Evolutionary conservation across 2,888 invertebrate genomes (phyloP).

Genomic region (Ephialtes manifestator): DNA sequence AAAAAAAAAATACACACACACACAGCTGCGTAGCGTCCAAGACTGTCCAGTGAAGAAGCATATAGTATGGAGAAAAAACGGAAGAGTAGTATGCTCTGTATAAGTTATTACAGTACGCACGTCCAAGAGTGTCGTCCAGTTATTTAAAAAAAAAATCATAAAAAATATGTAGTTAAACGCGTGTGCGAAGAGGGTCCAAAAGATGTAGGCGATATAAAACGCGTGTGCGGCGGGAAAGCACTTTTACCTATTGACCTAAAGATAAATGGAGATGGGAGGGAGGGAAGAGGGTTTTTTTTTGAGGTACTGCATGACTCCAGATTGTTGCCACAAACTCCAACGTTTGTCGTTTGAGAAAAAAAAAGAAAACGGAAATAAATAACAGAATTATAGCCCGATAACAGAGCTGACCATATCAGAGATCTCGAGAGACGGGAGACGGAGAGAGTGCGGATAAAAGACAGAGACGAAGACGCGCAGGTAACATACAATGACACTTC

Average conservation of each 20-base stretch:
- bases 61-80: slow-evolving; percentile 60
- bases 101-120: slow-evolving; percentile 79
- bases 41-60: slow-evolving; percentile 67
- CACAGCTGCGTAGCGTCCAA: slow-evolving; percentile 74
- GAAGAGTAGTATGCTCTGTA: slow-evolving; percentile 71
- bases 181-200: slow-evolving; percentile 78
- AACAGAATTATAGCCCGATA: slow-evolving; percentile 44
- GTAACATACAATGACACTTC: slow-evolving; percentile 27
- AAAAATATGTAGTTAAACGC: slow-evolving; percentile 69
- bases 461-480: background rate
- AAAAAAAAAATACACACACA: slow-evolving; percentile 26
- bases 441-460: slow-evolving; percentile 7
- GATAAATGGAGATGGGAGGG: background rate
- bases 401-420: slow-evolving; percentile 61
- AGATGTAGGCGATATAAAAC: slow-evolving; percentile 73
- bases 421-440: slow-evolving; percentile 48
- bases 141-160: slow-evolving; percentile 62
- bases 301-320: slow-evolving; percentile 25
- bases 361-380: slow-evolving; percentile 10
- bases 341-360: slow-evolving; percentile 33
- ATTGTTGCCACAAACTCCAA: slow-evolving; percentile 6
- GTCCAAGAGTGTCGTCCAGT: slow-evolving; percentile 82
- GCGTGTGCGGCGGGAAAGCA: slow-evolving; percentile 57
- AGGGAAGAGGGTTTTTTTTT: slow-evolving; percentile 29
- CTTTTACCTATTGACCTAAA: slow-evolving; percentile 60